These are phyloP conservation scores for Nematostella vectensis DNA, from an alignment of 92 coral and sea anemone genomes.

Conservation along the genomic window DNA sequence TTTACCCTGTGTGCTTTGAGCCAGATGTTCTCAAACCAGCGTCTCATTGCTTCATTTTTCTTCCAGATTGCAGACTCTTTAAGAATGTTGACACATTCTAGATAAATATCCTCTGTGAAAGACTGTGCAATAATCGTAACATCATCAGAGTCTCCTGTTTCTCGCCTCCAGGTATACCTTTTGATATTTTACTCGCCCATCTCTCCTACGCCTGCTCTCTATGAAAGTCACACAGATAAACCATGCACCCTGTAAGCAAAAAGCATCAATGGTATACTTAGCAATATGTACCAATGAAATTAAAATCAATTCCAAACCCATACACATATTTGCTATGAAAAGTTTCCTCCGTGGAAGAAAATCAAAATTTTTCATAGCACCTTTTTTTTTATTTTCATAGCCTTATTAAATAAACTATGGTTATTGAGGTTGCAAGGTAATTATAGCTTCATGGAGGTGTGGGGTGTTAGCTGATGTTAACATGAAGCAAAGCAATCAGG, in stretches of 20 bases:
- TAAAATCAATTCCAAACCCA: too few relatives aligned
- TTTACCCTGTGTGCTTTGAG: conserved; percentile 22
- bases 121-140: conserved; percentile 23
- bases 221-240: conserved; percentile 53
- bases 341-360: too few relatives aligned
- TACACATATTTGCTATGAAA: too few relatives aligned
- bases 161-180: conserved; percentile 10
- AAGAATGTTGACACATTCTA: conserved; percentile 14
- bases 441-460: too few relatives aligned
- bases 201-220: conserved; percentile 59
- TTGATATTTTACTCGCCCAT: conserved; percentile 26
- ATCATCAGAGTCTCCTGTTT: conserved; percentile 13
- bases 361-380: too few relatives aligned
- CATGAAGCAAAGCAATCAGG: too few relatives aligned
- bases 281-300: too few relatives aligned
- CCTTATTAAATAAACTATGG: too few relatives aligned
- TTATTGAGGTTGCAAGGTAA: too few relatives aligned
- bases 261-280: too few relatives aligned
- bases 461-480: too few relatives aligned
- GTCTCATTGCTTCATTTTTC: background rate
- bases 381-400: too few relatives aligned
- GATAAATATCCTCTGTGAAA: conserved; percentile 5
- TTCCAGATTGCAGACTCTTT: conserved; percentile 20
- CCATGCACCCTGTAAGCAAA: conserved; percentile 17
- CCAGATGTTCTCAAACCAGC: conserved; percentile 49